Evolutionary conservation across 2,113 vertebrate genomes (phyloP).

Genomic region (Xiphias gladius): DNA sequence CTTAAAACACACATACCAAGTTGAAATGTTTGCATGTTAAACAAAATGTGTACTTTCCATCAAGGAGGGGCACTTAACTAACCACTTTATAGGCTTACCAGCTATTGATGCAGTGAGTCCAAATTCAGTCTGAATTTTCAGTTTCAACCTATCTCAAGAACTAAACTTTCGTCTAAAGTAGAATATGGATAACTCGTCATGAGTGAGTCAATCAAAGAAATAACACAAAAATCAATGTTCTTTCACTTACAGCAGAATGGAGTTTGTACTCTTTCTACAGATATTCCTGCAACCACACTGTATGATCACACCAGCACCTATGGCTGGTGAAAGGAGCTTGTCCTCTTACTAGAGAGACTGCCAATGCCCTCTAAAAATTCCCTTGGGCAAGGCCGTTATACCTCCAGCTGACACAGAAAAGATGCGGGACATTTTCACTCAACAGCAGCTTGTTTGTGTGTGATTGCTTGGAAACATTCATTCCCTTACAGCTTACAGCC

Average conservation of each 20-base stretch:
- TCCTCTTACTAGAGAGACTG: background rate
- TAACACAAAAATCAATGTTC: background rate
- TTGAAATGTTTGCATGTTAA: background rate
- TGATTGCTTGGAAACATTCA: background rate
- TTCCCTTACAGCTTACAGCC: background rate
- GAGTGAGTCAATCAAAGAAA: background rate
- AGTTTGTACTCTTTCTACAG: background rate
- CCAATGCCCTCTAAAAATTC: slow-evolving; percentile 5
- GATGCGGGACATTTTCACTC: background rate
- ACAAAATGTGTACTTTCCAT: background rate
- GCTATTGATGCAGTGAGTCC: background rate
- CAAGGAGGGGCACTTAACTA: no score
- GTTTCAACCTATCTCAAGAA: background rate
- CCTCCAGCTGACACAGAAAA: slow-evolving; percentile 7
- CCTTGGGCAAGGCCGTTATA: background rate
- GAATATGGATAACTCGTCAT: background rate
- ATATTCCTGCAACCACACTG: background rate
- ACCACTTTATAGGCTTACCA: background rate
- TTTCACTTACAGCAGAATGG: background rate
- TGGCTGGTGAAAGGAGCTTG: background rate
- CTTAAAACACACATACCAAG: background rate
- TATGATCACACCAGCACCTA: slow-evolving; percentile 6
- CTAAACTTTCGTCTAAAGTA: background rate
- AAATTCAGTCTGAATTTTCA: background rate
- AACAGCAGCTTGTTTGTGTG: slow-evolving; percentile 6